Evolutionary conservation across 2,888 invertebrate genomes (phyloP).

Genomic region (Ctenicera cuprea): DNA sequence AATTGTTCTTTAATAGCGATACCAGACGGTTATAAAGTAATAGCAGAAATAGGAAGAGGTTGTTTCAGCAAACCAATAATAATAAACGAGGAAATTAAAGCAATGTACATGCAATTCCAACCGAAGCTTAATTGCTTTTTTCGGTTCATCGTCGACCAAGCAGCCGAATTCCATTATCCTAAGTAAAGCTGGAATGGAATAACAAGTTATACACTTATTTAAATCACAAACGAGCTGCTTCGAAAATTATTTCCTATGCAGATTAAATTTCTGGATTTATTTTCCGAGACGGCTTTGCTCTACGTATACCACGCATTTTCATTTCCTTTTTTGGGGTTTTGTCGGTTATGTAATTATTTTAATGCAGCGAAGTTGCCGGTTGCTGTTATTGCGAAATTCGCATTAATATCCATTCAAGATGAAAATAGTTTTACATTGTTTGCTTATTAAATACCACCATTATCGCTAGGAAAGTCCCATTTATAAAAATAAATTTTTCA

Average conservation of each 20-base stretch:
- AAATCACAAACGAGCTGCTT: constrained; percentile 30
- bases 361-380: background rate
- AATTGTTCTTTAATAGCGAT: too few relatives aligned
- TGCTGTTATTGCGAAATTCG: background rate
- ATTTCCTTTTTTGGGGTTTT: constrained; percentile 12
- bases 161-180: constrained; percentile 30
- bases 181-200: constrained; percentile 28
- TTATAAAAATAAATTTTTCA: background rate
- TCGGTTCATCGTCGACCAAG: constrained; percentile 20
- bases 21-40: too few relatives aligned
- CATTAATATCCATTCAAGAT: background rate
- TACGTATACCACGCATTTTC: constrained; percentile 8
- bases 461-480: background rate
- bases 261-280: constrained; percentile 26
- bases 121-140: constrained; percentile 27
- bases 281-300: constrained; percentile 9
- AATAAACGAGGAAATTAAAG: constrained; percentile 13
- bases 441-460: background rate
- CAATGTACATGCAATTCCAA: constrained; percentile 9
- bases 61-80: background rate
- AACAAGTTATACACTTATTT: constrained; percentile 30
- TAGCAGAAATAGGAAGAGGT: background rate
- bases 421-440: background rate
- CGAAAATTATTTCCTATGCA: constrained; percentile 21
- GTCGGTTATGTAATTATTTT: constrained; percentile 3